These are phyloP conservation scores for Aramus guarauna DNA, from an alignment of 2,113 vertebrate genomes.

Conservation along the genomic window DNA sequence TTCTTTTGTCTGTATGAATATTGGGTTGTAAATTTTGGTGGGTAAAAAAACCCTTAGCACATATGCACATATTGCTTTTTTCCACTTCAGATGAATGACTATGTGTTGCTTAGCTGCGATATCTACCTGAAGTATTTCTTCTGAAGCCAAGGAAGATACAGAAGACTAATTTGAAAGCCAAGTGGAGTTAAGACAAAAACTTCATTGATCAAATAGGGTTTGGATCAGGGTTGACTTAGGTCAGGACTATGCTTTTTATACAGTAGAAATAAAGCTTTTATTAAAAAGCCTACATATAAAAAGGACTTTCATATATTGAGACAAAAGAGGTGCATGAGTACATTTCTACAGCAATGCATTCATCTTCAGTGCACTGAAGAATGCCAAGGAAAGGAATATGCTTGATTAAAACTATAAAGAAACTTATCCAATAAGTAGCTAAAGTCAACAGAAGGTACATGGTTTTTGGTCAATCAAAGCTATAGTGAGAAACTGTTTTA, in stretches of 20 bases:
- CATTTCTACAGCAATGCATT: not conserved
- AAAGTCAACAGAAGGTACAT: not conserved
- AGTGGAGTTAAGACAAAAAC: not conserved
- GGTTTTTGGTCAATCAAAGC: not conserved
- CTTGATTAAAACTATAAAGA: not conserved
- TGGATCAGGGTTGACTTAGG: not conserved
- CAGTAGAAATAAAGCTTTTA: not conserved
- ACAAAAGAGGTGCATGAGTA: not conserved
- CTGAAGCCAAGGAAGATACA: not conserved
- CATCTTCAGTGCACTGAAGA: not conserved
- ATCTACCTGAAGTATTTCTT: not conserved
- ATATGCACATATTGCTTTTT: not conserved
- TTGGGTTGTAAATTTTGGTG: not conserved
- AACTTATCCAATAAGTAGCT: not conserved
- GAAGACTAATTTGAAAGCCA: not conserved
- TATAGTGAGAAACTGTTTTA: not conserved
- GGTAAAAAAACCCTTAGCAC: not conserved
- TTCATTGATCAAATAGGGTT: not conserved
- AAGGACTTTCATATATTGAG: not conserved
- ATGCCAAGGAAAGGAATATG: not conserved
- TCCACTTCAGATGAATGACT: not conserved
- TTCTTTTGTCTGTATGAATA: not conserved
- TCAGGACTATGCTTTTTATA: not conserved
- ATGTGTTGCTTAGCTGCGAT: not conserved
- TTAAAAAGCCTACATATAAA: not conserved